Conservation (phyloP, 2,888 invertebrate species). For the Andrena hattorfiana region DNA sequence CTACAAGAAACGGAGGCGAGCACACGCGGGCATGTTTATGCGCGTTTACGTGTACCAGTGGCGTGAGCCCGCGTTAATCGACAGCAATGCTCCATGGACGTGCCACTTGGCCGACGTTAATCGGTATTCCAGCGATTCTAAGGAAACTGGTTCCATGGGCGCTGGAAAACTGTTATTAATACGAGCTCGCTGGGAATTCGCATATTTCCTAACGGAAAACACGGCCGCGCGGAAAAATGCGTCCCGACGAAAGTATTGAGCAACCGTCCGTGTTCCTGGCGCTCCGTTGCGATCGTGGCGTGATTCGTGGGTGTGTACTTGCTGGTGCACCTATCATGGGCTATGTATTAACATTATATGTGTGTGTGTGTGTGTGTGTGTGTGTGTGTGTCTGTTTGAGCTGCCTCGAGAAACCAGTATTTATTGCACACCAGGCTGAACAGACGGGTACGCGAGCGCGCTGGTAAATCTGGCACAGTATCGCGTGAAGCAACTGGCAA, state of each 20-base stretch:
- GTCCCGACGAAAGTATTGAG: conserved; percentile 37
- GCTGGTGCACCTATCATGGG: background rate
- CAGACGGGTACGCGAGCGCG: conserved; percentile 26
- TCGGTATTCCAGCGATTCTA: conserved; percentile 44
- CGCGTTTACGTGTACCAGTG: background rate
- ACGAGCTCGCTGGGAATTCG: conserved; percentile 42
- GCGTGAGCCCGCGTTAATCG: conserved; percentile 25
- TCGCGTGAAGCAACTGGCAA: conserved; percentile 66
- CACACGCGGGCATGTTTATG: background rate
- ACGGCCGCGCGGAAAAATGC: conserved; percentile 20
- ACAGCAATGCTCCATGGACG: conserved; percentile 5
- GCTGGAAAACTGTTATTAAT: conserved; percentile 45
- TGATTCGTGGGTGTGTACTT: conserved; percentile 49
- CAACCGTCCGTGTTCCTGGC: conserved; percentile 31
- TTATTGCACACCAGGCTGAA: conserved; percentile 49
- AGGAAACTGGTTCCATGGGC: conserved; percentile 13
- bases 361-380: background rate
- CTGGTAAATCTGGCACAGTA: conserved; percentile 66
- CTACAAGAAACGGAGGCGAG: background rate
- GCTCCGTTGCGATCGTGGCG: background rate
- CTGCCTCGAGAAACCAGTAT: conserved; percentile 59
- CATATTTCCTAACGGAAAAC: conserved; percentile 39
- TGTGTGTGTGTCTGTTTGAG: conserved; percentile 17
- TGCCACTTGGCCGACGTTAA: conserved; percentile 30
- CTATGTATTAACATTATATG: conserved; percentile 35